Conservation (phyloP, 2,797 vertebrate species). For the Melanotaenia pygmaea region DNA sequence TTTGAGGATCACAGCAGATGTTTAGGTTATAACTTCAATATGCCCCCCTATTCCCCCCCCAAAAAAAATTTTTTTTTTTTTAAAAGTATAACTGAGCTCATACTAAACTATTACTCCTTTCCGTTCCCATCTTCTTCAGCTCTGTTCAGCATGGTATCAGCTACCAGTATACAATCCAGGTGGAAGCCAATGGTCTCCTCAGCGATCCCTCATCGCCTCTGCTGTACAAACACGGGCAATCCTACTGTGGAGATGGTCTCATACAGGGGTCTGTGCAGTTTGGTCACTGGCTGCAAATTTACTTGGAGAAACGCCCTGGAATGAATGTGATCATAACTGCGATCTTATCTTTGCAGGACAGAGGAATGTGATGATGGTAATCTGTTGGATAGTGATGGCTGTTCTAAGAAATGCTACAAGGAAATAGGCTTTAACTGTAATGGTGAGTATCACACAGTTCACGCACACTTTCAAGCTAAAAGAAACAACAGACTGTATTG, state of each 20-base stretch:
- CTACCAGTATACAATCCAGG: conserved; percentile 90
- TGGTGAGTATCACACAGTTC: conserved; percentile 71
- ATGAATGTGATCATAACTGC: conserved; percentile 2
- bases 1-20: conserved; percentile 19
- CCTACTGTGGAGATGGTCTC: conserved; percentile 92
- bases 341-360: conserved; percentile 73
- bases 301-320: background rate
- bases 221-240: conserved; percentile 83
- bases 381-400: conserved; percentile 92
- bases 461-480: background rate
- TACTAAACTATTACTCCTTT: background rate
- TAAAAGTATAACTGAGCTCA: too few species aligned
- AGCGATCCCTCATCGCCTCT: conserved; percentile 89
- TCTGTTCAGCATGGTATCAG: conserved; percentile 83
- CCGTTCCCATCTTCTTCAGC: conserved; percentile 72
- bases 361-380: conserved; percentile 94
- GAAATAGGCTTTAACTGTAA: conserved; percentile 90
- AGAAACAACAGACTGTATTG: background rate
- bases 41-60: conserved; percentile 8
- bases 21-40: conserved; percentile 13
- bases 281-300: background rate
- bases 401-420: conserved; percentile 88
- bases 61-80: too few species aligned
- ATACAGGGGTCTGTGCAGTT: conserved; percentile 82
- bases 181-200: conserved; percentile 79